Evolutionary conservation across 2,888 invertebrate species (phyloP), one percentile per base, ranked within the genome.

Genomic region (Limnephilus rhombicus): DNA sequence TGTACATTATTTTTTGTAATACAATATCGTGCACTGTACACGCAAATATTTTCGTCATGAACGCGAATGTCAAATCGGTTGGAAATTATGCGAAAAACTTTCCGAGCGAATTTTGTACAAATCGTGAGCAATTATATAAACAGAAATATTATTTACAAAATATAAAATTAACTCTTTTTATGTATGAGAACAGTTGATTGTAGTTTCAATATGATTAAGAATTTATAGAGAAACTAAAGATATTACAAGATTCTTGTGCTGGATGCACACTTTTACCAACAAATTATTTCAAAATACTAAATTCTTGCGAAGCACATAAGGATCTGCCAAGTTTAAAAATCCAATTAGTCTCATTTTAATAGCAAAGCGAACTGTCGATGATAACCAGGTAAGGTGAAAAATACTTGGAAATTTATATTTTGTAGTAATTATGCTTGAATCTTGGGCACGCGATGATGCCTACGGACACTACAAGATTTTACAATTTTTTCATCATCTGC

Each of bases 371-470:
- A 85, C 12, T 45, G 45, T 24, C 45, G 85, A 85, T 85, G 41
- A 85, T 85, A 41, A 85, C 37, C n/a, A 24, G 85, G 85, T 41
- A 34, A 12, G 41, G 85, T 37, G 85, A 85, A 88, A 53, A 45
- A 53, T 88, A 49, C 88, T 88, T 49, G 88, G 88, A 68, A 88
- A 88, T 53, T 34, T 15, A 49, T 24, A 86, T 29, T 88, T 88
- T 53, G 68, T 68, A 29, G 88, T 34, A 88, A 88, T 88, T 88
- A 82, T 34, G 11, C 24, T 82, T 37, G 53, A 29, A 88, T 29
- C 88, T 29, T 24, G 11, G 88, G 49, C 88, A 88, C 88, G 88
- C 88, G 88, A 88, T 37, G 24, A 37, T 34, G 34, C n/a, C 85
- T 31, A 18, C 85, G 34, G 37, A 31, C 31, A 24, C 18, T 9